These are phyloP conservation scores for Pharmacophagus antenor DNA, from an alignment of 2,888 invertebrate species.

Conservation along the genomic window DNA sequence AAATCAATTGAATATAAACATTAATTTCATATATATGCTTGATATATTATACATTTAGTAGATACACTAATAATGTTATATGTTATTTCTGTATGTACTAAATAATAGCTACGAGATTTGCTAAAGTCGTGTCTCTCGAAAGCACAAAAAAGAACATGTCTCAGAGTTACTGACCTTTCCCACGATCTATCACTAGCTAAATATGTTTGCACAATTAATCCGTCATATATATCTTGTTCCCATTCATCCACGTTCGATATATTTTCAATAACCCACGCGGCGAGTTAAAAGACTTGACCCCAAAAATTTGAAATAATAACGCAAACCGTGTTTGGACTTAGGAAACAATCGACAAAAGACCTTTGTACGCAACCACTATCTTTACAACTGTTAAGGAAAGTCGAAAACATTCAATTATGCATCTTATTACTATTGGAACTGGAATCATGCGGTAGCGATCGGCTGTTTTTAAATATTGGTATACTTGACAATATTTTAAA, in stretches of 20 bases:
- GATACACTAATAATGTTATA: too few relatives aligned
- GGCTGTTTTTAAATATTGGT: conserved; percentile 26
- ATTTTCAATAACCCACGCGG: conserved; percentile 40
- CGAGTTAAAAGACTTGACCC: conserved; percentile 53
- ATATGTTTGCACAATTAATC: conserved; percentile 55
- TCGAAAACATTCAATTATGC: conserved; percentile 28
- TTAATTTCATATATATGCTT: too few relatives aligned
- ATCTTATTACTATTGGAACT: conserved; percentile 32
- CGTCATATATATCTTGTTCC: conserved; percentile 44
- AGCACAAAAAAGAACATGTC: conserved; percentile 5
- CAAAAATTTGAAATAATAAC: conserved; percentile 54
- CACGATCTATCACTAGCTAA: conserved; percentile 34
- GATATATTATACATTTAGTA: too few relatives aligned
- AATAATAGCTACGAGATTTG: too few relatives aligned
- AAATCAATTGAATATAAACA: too few relatives aligned
- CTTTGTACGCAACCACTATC: conserved; percentile 43
- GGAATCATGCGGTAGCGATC: conserved; percentile 23
- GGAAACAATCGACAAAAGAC: conserved; percentile 40
- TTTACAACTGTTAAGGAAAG: conserved; percentile 21
- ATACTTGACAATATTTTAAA: conserved; percentile 55
- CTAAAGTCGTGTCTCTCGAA: not conserved
- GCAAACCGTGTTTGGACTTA: conserved; percentile 60
- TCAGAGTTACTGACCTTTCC: conserved; percentile 29
- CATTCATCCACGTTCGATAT: conserved; percentile 53
- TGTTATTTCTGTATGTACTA: too few relatives aligned